These are phyloP conservation scores for Pristis pectinata DNA, from an alignment of 2,797 vertebrate species.

Conservation along the genomic window DNA sequence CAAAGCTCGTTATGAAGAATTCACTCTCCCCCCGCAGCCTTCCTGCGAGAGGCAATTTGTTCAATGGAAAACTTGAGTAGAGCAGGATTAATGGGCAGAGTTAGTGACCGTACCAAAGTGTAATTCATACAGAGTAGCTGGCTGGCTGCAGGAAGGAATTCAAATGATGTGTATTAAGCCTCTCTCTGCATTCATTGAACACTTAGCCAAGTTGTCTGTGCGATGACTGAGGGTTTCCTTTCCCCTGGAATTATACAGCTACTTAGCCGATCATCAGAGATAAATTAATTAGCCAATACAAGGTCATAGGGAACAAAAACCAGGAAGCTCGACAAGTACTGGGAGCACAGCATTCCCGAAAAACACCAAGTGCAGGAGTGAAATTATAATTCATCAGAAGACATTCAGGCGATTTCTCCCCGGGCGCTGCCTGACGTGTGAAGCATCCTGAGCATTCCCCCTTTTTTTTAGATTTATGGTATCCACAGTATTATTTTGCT, in stretches of 20 bases:
- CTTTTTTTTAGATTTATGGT: neutral
- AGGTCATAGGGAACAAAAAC: too few relatives aligned
- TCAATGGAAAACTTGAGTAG: neutral
- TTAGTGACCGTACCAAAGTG: neutral
- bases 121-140: neutral
- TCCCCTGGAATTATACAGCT: neutral
- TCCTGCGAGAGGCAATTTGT: neutral
- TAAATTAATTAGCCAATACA: too few relatives aligned
- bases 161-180: neutral
- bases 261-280: too few relatives aligned
- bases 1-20: neutral
- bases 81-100: neutral
- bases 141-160: neutral
- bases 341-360: too few relatives aligned
- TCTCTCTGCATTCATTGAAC: neutral
- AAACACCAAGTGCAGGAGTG: too few relatives aligned
- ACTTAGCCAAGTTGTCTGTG: neutral
- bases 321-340: too few relatives aligned
- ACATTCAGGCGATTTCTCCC: neutral
- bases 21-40: too few relatives aligned
- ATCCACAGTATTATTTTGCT: neutral
- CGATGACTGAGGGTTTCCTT: neutral
- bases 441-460: neutral
- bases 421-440: neutral
- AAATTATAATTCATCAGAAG: too few relatives aligned